Evolutionary conservation across 1,140 invertebrate genomes (phyloP), one percentile per base, ranked within the genome.

Genomic region (Dreissena rostriformis): DNA sequence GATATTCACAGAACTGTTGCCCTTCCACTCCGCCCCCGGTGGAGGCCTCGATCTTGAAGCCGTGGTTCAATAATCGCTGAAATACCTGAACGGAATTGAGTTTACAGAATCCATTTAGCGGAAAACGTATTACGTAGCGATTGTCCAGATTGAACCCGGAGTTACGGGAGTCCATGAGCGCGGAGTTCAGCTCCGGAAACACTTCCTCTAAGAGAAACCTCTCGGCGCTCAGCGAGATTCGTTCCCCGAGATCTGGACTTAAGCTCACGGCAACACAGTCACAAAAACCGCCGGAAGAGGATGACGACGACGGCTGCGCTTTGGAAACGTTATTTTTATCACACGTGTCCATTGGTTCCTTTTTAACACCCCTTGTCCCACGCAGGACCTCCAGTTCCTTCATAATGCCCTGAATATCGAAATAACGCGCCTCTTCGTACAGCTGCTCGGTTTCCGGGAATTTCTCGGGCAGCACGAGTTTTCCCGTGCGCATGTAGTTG

Each of bases 401-500:
- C 5, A 94, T 75, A 82, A 95, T 87, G 2, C 91, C 96, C 80
- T 96, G 95, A 82, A 99, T 96, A 89, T 99, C 97, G 91, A 98
- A 99, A 93, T 96, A 99, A 88, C 95, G 95, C 0, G 98, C 98
- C 94, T 99, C 98, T 89, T 98, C 97, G 19, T 98, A 93, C n/a
- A 99, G 94, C 63, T 99, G 95, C 88, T 99, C 97, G 66, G 97
- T 93, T 91, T 99, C 97, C 15, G 95, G 94, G 93, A 98, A 99
- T 91, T 97, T 96, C 7, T 96, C 96, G 0, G 98, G 97, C 90
- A 99, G 95, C 67, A 98, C 94, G 61, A 99, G 95, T 88, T 96
- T 95, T 53, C 96, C 96, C 93, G 98, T 98, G 88, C 98, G 95
- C 95, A 99, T 96, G 93, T 98, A 99, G 94, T 99, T 99, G 29